Conservation (phyloP, 2,888 invertebrate genomes). For the Lampropteryx suffumata region DNA sequence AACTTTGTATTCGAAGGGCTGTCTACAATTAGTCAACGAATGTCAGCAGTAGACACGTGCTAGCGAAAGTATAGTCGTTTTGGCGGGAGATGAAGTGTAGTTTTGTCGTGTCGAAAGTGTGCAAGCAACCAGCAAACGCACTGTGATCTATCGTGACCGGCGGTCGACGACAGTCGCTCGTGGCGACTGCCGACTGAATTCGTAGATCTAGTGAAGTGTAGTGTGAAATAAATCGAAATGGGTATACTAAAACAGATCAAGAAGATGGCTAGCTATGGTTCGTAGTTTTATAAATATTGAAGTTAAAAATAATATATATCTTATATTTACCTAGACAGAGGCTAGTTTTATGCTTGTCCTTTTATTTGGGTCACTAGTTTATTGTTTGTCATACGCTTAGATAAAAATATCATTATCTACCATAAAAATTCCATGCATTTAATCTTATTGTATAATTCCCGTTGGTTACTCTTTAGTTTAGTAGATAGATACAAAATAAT, state of each 20-base stretch:
- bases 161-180: conserved; percentile 54
- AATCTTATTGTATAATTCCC: too few species aligned
- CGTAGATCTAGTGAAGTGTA: conserved; percentile 28
- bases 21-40: conserved; percentile 10
- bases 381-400: too few species aligned
- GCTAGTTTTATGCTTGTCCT: too few species aligned
- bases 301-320: too few species aligned
- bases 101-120: conserved; percentile 38
- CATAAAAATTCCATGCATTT: too few species aligned
- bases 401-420: too few species aligned
- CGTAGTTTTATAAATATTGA: conserved; percentile 35
- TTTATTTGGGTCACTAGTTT: too few species aligned
- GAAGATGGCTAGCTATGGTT: conserved; percentile 70
- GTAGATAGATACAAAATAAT: too few species aligned
- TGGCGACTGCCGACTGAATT: conserved; percentile 41
- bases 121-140: conserved; percentile 31
- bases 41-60: conserved; percentile 23
- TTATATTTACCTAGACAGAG: too few species aligned
- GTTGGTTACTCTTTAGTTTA: too few species aligned
- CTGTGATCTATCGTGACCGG: conserved; percentile 50
- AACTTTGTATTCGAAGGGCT: not conserved
- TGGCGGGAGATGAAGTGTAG: conserved; percentile 60
- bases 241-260: conserved; percentile 76
- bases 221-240: conserved; percentile 45
- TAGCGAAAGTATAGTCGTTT: conserved; percentile 41